These are phyloP conservation scores for Manis javanica DNA, from an alignment of 2,797 vertebrate genomes.

Conservation along the genomic window DNA sequence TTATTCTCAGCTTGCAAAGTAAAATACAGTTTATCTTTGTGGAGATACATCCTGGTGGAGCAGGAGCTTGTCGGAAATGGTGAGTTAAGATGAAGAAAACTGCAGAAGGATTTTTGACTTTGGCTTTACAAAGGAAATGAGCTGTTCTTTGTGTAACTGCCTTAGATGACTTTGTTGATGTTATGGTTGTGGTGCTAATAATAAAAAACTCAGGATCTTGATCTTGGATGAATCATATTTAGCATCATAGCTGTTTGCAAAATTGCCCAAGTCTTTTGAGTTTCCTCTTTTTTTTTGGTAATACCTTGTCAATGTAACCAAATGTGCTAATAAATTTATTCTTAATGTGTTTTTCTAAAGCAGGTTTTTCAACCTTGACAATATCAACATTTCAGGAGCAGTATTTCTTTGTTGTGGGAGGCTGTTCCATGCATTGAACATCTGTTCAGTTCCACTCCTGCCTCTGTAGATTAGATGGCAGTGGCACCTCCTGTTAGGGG, in stretches of 20 bases:
- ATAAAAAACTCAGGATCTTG: background rate
- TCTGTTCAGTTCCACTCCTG: background rate
- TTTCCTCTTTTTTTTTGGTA: background rate
- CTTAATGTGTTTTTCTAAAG: background rate
- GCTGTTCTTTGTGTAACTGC: background rate
- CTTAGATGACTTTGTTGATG: background rate
- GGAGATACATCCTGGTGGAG: background rate
- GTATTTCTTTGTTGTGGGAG: background rate
- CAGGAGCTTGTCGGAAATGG: background rate
- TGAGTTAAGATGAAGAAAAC: background rate
- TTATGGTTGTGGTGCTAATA: background rate
- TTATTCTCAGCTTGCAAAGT: background rate
- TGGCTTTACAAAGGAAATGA: background rate
- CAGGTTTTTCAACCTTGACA: background rate
- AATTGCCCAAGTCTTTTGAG: background rate
- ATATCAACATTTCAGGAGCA: background rate
- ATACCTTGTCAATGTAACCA: background rate
- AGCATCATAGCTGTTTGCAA: background rate
- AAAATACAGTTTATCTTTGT: background rate
- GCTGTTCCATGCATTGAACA: background rate
- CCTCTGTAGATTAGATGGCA: background rate
- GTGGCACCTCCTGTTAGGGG: too few relatives aligned
- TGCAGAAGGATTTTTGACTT: background rate
- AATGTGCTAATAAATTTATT: background rate
- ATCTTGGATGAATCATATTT: background rate